Base-by-base conservation (phyloP, 2,888 invertebrate species). In the Apodemia mormo region DNA sequence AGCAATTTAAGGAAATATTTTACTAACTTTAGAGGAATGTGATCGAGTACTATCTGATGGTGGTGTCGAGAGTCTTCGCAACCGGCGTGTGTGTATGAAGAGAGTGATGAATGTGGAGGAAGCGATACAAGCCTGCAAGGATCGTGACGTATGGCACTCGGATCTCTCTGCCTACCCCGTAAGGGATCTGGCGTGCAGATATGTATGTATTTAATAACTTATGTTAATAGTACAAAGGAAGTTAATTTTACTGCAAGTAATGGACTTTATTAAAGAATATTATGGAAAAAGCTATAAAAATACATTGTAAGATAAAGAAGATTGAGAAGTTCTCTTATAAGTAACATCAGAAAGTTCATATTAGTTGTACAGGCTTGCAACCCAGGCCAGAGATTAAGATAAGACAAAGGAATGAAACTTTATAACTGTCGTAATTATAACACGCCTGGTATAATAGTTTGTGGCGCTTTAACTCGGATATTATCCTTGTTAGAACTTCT, bases 381-480 rank as follows among this genome's bases (percentile, higher is more conserved):
- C 56, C 22, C 9, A 56, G 22, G n/a, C 22, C 22, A 56, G 56
- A 56, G 56, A 22, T 56, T 56, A 56, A 56, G 56, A 56, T 8
- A 56, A 56, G 8, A 56, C 40, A 40, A 40, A 40, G 40, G 40
- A 40, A 40, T 40, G n/a, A 56, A 56, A 56, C 56, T 58, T 58
- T 58, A 58, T 58, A 58, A 58, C 29, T 56, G 56, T 22, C 29
- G 8, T 56, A 56, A 56, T 56, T 56, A 56, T 56, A 56, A 56
- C 10, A 29, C 8, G 29, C 56, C 29, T 2, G 56, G 22, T 43
- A 10, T 43, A 56, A 29, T 56, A 56, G 56, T 56, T 56, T 56
- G 56, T 29, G 56, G 10, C 9, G 56, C 10, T 29, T 45, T 10
- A 45, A 45, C 29, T 58, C 10, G 29, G 56, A 29, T 29, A 58